Evolutionary conservation across 2,797 vertebrate genomes (phyloP).

Genomic region (Labroides dimidiatus): DNA sequence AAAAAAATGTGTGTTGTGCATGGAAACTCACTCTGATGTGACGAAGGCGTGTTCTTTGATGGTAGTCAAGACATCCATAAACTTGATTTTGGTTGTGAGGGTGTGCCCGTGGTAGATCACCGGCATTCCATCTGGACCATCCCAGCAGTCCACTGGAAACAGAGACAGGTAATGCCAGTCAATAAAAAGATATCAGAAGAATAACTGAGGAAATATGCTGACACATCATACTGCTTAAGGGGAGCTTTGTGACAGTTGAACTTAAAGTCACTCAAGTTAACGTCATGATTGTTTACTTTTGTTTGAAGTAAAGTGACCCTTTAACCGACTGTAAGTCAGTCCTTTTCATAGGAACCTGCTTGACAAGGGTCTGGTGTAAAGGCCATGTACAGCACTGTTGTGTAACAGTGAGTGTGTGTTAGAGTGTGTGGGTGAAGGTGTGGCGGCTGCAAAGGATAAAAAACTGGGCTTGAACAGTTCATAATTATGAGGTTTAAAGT

Average conservation of each 20-base stretch:
- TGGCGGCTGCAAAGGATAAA: slow-evolving; percentile 16
- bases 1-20: background rate
- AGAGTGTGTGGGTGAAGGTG: slow-evolving; percentile 24
- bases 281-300: slow-evolving; percentile 15
- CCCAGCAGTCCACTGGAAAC: slow-evolving; percentile 97
- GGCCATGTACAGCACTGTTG: slow-evolving; percentile 5
- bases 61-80: slow-evolving; percentile 92
- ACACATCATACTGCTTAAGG: background rate
- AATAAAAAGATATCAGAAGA: background rate
- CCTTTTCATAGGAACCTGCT: slow-evolving; percentile 58
- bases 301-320: background rate
- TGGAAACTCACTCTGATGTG: slow-evolving; percentile 94
- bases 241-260: slow-evolving; percentile 1
- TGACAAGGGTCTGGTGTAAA: slow-evolving; percentile 36
- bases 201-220: too few species aligned
- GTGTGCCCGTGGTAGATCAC: slow-evolving; percentile 99
- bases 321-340: background rate
- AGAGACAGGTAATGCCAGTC: background rate
- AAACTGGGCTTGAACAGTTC: slow-evolving; percentile 6
- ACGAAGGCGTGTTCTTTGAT: slow-evolving; percentile 99
- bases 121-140: slow-evolving; percentile 97
- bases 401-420: slow-evolving; percentile 12
- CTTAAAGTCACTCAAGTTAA: background rate
- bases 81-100: slow-evolving; percentile 99
- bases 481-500: slow-evolving; percentile 37